These are phyloP conservation scores for Eledona agricola DNA, from an alignment of 2,888 invertebrate genomes.

Conservation along the genomic window DNA sequence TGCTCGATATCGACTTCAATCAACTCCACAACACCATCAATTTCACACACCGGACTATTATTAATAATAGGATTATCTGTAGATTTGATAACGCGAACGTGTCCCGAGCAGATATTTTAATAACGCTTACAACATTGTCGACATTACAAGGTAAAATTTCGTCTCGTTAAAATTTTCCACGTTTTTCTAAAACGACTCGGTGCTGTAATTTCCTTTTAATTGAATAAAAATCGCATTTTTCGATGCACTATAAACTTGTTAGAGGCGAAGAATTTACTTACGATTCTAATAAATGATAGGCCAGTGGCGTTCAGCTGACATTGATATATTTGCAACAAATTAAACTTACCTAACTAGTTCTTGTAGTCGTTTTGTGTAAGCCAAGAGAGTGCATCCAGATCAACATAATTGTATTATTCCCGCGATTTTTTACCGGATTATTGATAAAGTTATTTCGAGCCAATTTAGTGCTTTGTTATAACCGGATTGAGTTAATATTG, in stretches of 20 bases:
- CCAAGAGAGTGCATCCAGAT: constrained; percentile 19
- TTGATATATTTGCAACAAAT: constrained; percentile 30
- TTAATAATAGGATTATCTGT: constrained; percentile 13
- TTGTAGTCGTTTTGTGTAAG: constrained; percentile 19
- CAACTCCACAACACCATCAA: constrained; percentile 23
- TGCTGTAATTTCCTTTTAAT: constrained; percentile 9
- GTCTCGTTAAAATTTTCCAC: constrained; percentile 16
- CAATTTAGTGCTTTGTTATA: too few species aligned
- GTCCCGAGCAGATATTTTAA: too few species aligned
- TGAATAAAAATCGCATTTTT: too few species aligned
- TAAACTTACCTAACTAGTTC: constrained; percentile 26
- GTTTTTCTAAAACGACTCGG: constrained; percentile 14
- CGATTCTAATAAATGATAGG: constrained; percentile 25
- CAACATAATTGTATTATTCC: too few species aligned
- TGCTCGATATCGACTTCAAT: constrained; percentile 28
- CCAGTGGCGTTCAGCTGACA: constrained; percentile 22
- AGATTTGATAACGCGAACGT: too few species aligned
- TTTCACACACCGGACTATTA: constrained; percentile 15
- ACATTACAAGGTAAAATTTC: constrained; percentile 2
- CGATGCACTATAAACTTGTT: constrained; percentile 15
- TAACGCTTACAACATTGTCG: too few species aligned
- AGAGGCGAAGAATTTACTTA: constrained; percentile 19
- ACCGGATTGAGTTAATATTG: neutral
- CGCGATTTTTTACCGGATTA: too few species aligned
- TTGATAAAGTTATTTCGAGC: too few species aligned